A percentile compares a stretch with the other conserved stretches of the same genome.
phyloP scores from a whole-genome alignment of 2,797 vertebrate genomes.

The Tadarida brasiliensis region DNA sequence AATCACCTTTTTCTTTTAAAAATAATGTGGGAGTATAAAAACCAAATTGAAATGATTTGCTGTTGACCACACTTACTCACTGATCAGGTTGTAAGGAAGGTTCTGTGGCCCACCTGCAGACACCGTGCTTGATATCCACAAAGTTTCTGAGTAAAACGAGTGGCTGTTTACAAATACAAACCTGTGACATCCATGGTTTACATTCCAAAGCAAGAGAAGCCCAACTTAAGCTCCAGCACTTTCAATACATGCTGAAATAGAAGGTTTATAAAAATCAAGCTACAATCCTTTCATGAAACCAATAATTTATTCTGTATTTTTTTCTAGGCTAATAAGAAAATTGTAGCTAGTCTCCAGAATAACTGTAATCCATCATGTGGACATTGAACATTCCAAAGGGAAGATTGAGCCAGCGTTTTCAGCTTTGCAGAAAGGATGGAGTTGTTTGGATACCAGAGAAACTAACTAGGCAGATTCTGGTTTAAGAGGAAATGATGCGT shows the following conservation, averaged over 20 bases:
- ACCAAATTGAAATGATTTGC: neutral
- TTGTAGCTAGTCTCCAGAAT: slow-evolving; percentile 39
- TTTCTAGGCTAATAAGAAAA: slow-evolving; percentile 52
- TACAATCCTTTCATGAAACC: neutral
- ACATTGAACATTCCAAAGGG: slow-evolving; percentile 34
- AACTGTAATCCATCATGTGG: neutral
- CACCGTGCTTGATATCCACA: neutral
- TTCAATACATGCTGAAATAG: neutral
- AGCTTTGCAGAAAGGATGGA: neutral
- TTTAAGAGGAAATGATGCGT: neutral
- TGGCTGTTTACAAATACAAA: neutral
- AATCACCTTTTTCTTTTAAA: neutral
- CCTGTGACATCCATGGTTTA: neutral
- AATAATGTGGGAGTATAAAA: neutral
- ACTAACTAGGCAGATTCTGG: neutral
- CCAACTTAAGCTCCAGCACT: neutral
- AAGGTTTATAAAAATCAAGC: slow-evolving; percentile 18
- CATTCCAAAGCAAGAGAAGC: neutral
- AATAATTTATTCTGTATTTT: slow-evolving; percentile 28
- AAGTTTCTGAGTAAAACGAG: neutral
- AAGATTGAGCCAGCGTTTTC: neutral
- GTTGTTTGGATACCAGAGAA: neutral
- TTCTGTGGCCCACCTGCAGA: neutral
- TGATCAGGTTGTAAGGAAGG: neutral
- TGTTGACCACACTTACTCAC: neutral